Conservation (phyloP, 2,113 vertebrate species). For the Fregetta grallaria region DNA sequence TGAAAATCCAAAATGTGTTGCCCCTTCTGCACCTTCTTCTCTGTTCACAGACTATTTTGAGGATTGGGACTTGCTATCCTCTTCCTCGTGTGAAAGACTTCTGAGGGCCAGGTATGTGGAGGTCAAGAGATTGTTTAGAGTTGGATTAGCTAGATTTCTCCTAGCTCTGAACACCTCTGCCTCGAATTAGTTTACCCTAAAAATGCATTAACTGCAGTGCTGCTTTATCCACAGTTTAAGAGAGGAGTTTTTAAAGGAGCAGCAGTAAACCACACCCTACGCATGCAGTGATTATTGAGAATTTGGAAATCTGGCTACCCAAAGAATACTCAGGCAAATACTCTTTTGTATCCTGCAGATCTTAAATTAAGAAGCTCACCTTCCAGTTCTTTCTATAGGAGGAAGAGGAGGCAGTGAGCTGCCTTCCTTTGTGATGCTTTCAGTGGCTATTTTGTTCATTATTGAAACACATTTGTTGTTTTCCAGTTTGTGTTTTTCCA, state of each 20-base stretch:
- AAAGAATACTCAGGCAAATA: not conserved
- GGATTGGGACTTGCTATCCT: not conserved
- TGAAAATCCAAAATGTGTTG: not conserved
- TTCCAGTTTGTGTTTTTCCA: conserved; percentile 6
- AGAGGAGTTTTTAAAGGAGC: not conserved
- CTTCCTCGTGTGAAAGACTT: not conserved
- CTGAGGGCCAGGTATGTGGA: not conserved
- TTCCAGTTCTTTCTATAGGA: conserved; percentile 15
- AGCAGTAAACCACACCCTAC: not conserved
- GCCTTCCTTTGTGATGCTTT: not conserved
- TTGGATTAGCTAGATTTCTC: not conserved
- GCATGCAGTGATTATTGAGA: not conserved
- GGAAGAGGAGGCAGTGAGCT: conserved; percentile 6
- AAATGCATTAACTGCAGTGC: not conserved
- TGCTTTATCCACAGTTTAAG: not conserved
- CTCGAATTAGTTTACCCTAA: not conserved
- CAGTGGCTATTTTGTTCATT: not conserved
- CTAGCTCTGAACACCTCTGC: not conserved
- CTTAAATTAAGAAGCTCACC: not conserved
- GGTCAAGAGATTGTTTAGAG: not conserved
- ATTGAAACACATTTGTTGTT: not conserved
- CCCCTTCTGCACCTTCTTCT: not conserved
- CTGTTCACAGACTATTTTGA: not conserved
- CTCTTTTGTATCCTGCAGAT: not conserved
- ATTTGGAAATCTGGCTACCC: not conserved